Evolutionary conservation across 2,113 vertebrate species (phyloP).

Genomic region (Corapipo altera): DNA sequence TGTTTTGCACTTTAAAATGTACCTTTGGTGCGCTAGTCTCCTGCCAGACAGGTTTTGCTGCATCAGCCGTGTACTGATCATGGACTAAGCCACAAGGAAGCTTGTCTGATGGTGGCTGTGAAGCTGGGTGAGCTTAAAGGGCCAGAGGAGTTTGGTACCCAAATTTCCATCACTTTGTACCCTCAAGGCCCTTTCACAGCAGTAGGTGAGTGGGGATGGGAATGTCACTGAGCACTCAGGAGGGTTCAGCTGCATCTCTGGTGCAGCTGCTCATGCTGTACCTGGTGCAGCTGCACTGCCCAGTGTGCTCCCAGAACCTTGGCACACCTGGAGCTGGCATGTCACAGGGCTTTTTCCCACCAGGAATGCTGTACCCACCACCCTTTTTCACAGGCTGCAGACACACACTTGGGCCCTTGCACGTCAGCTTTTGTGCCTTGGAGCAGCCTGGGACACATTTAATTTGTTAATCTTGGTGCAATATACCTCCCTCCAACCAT

Average conservation of each 20-base stretch:
- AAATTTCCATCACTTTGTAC: background rate
- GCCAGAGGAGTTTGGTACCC: background rate
- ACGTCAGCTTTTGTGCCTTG: background rate
- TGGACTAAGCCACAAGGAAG: background rate
- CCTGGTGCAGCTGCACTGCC: no score
- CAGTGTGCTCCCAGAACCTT: background rate
- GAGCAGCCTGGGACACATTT: background rate
- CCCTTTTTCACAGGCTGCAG: background rate
- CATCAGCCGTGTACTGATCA: background rate
- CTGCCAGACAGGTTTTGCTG: background rate
- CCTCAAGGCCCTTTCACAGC: background rate
- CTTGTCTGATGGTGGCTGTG: background rate
- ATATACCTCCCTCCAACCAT: background rate
- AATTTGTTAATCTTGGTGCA: background rate
- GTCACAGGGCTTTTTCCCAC: background rate
- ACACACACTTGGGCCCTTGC: background rate
- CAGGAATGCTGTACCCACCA: background rate
- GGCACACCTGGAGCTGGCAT: background rate
- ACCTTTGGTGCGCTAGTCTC: background rate
- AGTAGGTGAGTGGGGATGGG: fast-evolving
- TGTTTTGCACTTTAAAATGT: background rate
- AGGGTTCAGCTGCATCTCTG: fast-evolving
- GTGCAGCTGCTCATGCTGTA: background rate
- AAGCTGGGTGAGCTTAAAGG: background rate
- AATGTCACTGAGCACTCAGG: background rate